These are phyloP conservation scores for Chironomus tentans DNA, from an alignment of 2,888 invertebrate genomes.

Conservation along the genomic window DNA sequence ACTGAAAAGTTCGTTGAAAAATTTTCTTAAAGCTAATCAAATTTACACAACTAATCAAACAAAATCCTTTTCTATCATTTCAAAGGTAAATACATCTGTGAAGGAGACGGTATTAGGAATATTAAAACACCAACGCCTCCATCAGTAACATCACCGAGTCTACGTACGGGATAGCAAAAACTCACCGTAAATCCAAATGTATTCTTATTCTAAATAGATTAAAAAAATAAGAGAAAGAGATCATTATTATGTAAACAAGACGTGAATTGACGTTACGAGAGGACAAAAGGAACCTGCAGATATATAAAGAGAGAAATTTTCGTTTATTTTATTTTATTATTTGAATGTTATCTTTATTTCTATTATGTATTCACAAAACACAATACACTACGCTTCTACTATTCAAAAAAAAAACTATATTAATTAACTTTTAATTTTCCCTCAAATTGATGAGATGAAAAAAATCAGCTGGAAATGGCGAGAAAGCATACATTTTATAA, in stretches of 20 bases:
- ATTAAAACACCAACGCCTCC: constrained; percentile 42
- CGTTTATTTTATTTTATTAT: background rate
- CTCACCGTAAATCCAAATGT: constrained; percentile 9
- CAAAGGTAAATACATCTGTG: constrained; percentile 71
- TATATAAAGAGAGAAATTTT: background rate
- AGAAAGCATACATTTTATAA: background rate
- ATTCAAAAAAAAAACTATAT: background rate
- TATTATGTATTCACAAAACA: background rate
- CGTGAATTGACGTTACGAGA: background rate
- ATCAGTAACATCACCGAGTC: background rate
- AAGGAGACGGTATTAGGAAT: constrained; percentile 54
- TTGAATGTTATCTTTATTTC: background rate
- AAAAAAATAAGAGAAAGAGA: background rate
- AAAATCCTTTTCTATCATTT: constrained; percentile 24
- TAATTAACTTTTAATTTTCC: background rate
- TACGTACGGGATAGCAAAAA: constrained; percentile 12
- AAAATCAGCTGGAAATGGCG: background rate
- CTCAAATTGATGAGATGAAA: background rate
- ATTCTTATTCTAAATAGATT: constrained; percentile 6
- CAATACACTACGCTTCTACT: background rate
- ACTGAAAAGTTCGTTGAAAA: too few relatives aligned
- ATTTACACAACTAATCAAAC: too few relatives aligned
- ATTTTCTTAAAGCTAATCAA: too few relatives aligned
- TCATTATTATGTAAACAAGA: background rate
- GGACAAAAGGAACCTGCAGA: background rate